phyloP scores from a whole-genome alignment of 1,140 invertebrate species.

The Agrilus planipennis region DNA sequence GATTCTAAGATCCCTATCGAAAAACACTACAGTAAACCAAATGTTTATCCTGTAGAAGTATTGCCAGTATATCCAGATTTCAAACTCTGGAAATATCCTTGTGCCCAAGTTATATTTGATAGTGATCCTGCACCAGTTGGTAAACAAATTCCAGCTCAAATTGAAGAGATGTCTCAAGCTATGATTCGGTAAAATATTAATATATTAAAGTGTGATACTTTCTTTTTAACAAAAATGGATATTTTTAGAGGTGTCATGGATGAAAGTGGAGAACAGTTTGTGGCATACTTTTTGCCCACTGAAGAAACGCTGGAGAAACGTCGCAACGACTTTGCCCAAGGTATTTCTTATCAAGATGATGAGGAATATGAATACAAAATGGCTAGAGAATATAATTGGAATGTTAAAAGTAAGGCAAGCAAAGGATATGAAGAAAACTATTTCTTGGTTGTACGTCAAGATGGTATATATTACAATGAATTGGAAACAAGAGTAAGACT shows the following conservation, averaged over 20 bases:
- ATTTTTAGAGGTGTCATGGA: slow-evolving; percentile 91
- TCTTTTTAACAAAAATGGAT: too few relatives aligned
- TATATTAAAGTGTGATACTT: neutral
- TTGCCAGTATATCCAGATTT: slow-evolving; percentile 91
- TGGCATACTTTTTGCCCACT: slow-evolving; percentile 94
- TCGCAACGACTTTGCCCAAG: slow-evolving; percentile 62
- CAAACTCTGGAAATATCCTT: slow-evolving; percentile 93
- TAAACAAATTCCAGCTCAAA: slow-evolving; percentile 69
- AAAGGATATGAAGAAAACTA: slow-evolving; percentile 99
- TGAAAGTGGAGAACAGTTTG: slow-evolving; percentile 96
- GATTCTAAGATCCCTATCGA: slow-evolving; percentile 78
- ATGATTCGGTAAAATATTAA: slow-evolving; percentile 72
- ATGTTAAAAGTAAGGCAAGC: slow-evolving; percentile 94
- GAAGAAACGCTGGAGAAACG: slow-evolving; percentile 85
- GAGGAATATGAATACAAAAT: slow-evolving; percentile 93
- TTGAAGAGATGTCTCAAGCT: slow-evolving; percentile 97
- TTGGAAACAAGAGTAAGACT: slow-evolving; percentile 89
- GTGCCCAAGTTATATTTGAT: slow-evolving; percentile 97
- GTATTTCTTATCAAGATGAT: slow-evolving; percentile 78
- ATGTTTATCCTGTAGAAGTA: slow-evolving; percentile 83
- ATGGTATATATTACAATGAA: slow-evolving; percentile 94
- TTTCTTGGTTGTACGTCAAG: slow-evolving; percentile 85
- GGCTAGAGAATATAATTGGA: slow-evolving; percentile 95
- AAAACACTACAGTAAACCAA: slow-evolving; percentile 92
- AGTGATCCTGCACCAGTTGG: slow-evolving; percentile 84